These are phyloP conservation scores for Megalops atlanticus DNA, from an alignment of 2,113 vertebrate species.

Conservation along the genomic window DNA sequence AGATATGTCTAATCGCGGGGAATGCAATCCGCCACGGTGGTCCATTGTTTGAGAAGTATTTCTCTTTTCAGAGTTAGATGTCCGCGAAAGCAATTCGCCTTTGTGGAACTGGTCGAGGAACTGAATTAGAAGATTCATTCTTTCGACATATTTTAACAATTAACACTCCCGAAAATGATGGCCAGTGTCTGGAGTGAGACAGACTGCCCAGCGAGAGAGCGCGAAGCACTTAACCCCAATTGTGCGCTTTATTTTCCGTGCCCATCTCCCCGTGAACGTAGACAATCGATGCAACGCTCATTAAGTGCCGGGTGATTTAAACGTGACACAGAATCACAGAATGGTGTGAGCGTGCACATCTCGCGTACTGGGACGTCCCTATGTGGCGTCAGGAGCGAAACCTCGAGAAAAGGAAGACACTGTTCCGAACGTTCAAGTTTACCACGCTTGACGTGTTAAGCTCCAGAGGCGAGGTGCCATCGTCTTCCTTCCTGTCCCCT, in stretches of 20 bases:
- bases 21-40: too few relatives aligned
- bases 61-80: not conserved
- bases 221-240: not conserved
- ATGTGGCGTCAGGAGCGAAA: not conserved
- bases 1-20: too few relatives aligned
- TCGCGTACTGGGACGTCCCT: constrained; percentile 1
- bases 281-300: not conserved
- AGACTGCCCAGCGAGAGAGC: not conserved
- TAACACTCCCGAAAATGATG: not conserved
- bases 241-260: not conserved
- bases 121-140: not conserved
- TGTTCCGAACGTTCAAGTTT: not conserved
- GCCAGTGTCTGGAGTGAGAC: not conserved
- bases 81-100: too few relatives aligned
- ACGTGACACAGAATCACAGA: not conserved
- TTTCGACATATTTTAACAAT: not conserved
- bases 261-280: not conserved
- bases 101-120: not conserved
- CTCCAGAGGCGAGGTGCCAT: not conserved
- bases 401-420: too few relatives aligned
- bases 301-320: not conserved
- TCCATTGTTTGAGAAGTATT: not conserved
- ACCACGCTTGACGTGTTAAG: too few relatives aligned
- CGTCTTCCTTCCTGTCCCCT: not conserved
- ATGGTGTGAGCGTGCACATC: not conserved